phyloP scores from a whole-genome alignment of 2,797 vertebrate species.

The Chromis chromis region DNA sequence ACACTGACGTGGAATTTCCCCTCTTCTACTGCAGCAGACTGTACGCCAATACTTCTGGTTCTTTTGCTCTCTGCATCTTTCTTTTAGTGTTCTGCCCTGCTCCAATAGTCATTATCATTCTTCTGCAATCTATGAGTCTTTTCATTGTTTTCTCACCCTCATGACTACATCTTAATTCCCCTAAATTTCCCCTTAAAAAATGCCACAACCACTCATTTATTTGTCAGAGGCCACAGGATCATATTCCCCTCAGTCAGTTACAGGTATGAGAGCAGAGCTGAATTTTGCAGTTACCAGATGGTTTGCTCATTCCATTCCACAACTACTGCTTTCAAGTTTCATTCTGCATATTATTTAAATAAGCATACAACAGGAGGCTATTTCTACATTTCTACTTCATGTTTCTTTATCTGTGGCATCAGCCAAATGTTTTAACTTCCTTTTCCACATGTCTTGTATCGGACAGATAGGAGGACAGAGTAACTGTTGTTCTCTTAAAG shows the following conservation, averaged over 20 bases:
- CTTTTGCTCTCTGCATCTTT: conserved; percentile 28
- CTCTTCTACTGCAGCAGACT: conserved; percentile 60
- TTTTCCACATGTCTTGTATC: conserved; percentile 9
- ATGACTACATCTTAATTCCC: conserved; percentile 31
- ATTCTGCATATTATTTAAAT: conserved; percentile 14
- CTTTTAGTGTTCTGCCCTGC: conserved; percentile 22
- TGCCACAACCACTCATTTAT: conserved; percentile 31
- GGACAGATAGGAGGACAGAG: conserved; percentile 29
- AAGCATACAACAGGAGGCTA: conserved; percentile 2
- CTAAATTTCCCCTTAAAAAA: conserved; percentile 15
- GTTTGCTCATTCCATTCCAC: conserved; percentile 41
- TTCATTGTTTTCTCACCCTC: conserved; percentile 22
- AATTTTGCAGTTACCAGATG: conserved; percentile 39
- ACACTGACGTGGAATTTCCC: conserved; percentile 78
- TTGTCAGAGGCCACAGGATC: conserved; percentile 23
- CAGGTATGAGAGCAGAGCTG: conserved; percentile 19
- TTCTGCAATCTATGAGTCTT: conserved; percentile 15
- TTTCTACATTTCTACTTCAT: conserved; percentile 17
- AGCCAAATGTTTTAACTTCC: conserved; percentile 24
- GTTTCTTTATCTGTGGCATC: conserved; percentile 28
- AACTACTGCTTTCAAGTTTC: conserved; percentile 8
- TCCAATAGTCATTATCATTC: conserved; percentile 28
- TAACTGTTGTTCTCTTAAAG: conserved; percentile 15
- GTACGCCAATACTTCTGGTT: conserved; percentile 47
- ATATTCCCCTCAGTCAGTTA: conserved; percentile 26